Evolutionary conservation across 2,113 vertebrate genomes (phyloP), one percentile per base, ranked within the genome.

Genomic region (Apus apus): DNA sequence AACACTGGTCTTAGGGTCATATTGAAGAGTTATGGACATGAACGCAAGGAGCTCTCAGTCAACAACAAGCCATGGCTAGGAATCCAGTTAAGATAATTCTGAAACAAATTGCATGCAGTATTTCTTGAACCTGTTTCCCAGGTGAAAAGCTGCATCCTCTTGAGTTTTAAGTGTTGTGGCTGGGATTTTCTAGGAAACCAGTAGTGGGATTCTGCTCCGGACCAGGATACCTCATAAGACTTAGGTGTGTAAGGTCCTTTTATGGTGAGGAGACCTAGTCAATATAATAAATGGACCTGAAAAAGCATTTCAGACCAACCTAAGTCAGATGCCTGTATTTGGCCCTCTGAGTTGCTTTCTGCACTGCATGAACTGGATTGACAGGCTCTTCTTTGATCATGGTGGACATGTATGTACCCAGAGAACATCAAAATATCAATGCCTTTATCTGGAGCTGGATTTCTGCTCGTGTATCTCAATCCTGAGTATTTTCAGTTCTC

Each of bases 301-400:
- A 36, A 54, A 30, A 64, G 13, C 5, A 5, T 71, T 82, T 86
- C 27, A 56, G 30, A 56, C 11, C 1, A 5, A 5, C 18, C 2
- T 9, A 9, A 60, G 15, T 5, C 25, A 20, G 13, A 15, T 26
- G 34, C 2, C 9, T 66, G 22, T 6, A 12, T 73, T 38, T 57
- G 40, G 6, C 32, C 13, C 51, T 73, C 27, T 73, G 32, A n/a
- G 15, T 26, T 40, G 23, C 5, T 32, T 19, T 56, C 36, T 66
- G 16, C 4, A 4, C 3, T 51, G 1, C 1, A 1, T 32, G 21
- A 62, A 16, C 6, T 38, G 27, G 4, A 7, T 13, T 65, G n/a
- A 7, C 19, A 60, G 1, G 0, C 8, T 71, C 2, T 48, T 19
- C 11, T 61, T 53, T 57, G 50, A 26, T 34, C 2, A 0, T 21